Base-by-base conservation (phyloP, 2,888 invertebrate species). In the Caenorhabditis doughertyi region DNA sequence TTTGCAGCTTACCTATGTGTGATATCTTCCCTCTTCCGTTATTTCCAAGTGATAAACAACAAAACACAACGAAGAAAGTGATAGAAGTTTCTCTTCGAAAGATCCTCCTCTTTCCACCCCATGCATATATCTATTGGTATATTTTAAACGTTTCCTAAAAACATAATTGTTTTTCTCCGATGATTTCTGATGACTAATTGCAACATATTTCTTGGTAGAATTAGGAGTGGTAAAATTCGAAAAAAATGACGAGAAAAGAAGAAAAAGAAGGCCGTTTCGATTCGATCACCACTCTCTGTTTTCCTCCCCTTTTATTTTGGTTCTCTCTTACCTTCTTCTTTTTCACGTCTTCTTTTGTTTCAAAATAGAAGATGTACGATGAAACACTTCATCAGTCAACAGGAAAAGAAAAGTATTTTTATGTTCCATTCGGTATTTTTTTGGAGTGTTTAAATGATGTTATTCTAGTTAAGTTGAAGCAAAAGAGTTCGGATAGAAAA, bases 131-230 rank as follows among this genome's bases (percentile, higher is more conserved):
- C 67, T 35, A 5, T 35, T 55, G 7, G 8, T 3, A 42, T 18
- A 16, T n/a, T n/a, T n/a, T n/a, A n/a, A n/a, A n/a, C n/a, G n/a
- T n/a, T n/a, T n/a, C n/a, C n/a, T n/a, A n/a, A n/a, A n/a, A n/a
- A n/a, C 51, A 7, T 29, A 5, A 5, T 16, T 64, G 29, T 53
- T 67, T 65, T 51, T 18, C 51, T 65, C 35, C 25, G 25, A 13
- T 55, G 27, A 23, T 51, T 70, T 56, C 13, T 58, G 62, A 62
- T 72, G 72, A 62, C 72, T 72, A 72, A 72, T 62, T 60, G 72
- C 62, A 62, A 72, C 58, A 71, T 71, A 29, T 71, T 71, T 56
- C 47, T 65, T 27, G 58, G 58, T 39, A 56, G 56, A 56, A 35
- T 13, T 13, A 18, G 53, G 16, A 39, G 53, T 53, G 42, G 44